Evolutionary conservation across 2,888 invertebrate genomes (phyloP), one percentile per base, ranked within the genome.

Genomic region (Zele albiditarsus): DNA sequence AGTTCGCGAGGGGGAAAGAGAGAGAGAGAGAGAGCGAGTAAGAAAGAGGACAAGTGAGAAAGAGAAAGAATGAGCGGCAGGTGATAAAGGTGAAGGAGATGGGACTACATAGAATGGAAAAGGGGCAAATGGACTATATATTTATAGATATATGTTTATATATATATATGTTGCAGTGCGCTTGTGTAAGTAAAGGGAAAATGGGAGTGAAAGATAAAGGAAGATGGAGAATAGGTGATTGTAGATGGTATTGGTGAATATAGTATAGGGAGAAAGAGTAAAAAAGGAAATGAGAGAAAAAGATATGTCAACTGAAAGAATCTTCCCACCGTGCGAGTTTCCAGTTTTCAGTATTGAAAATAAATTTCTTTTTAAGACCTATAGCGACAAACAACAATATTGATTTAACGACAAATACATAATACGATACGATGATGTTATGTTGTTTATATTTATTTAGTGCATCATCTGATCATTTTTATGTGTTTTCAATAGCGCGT

Each of bases 241-340:
- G 25, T 49, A 25, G 57, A 12, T 33, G 67, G 25, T 66, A 23
- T 6, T 65, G 20, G 62, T 63, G 23, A 57, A 28, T 28, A 73
- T 31, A 49, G 49, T 12, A 63, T 46, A 23, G 14, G 58, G n/a
- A 25, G 67, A 53, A 70, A 60, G 69, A 72, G 75, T 73, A 53
- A 62, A 42, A 68, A 70, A 70, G 49, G 62, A 70, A 77, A 77
- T 70, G 63, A 62, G 53, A 74, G 62, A 75, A 69, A 38, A 68
- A 73, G 71, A 74, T 65, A 77, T 67, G 79, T 70, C 77, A 53
- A 66, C 78, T 77, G 57, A 72, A 66, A 28, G 77, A 68, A 79
- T 79, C 78, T 82, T 82, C 81, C 81, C 81, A 82, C 80, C 79
- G 79, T 81, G 73, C 80, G 75, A 78, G 80, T 82, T 82, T 80